Conservation (phyloP, 2,888 invertebrate species). For the Amphipoea lucens region DNA sequence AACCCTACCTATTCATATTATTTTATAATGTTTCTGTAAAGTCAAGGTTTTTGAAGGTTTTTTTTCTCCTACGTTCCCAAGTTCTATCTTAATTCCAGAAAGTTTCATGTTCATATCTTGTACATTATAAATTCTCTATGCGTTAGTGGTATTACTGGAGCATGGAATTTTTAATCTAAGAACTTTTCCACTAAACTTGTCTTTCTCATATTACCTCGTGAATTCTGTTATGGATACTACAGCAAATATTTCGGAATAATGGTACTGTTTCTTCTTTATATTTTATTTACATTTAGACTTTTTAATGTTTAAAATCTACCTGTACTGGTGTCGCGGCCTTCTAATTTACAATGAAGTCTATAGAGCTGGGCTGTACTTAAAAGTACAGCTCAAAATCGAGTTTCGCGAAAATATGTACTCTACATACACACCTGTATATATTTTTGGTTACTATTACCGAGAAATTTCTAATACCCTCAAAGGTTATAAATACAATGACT, state of each 20-base stretch:
- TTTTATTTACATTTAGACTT: background rate
- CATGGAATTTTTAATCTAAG: slow-evolving; percentile 81
- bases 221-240: slow-evolving; percentile 26
- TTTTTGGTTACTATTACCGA: background rate
- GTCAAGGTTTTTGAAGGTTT: background rate
- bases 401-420: background rate
- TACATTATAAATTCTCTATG: slow-evolving; percentile 74
- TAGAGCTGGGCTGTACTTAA: background rate
- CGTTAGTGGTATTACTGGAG: slow-evolving; percentile 71
- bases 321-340: background rate
- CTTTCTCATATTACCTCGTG: slow-evolving; percentile 52
- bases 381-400: background rate
- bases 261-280: background rate
- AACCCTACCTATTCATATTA: background rate
- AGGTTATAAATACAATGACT: background rate
- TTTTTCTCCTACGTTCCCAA: slow-evolving; percentile 15
- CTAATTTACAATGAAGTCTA: background rate
- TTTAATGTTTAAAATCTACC: background rate
- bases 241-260: slow-evolving; percentile 18
- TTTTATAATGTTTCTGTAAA: slow-evolving; percentile 7
- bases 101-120: slow-evolving; percentile 48
- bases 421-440: too few relatives aligned
- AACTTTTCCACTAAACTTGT: slow-evolving; percentile 68
- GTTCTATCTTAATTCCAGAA: slow-evolving; percentile 34
- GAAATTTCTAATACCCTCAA: background rate